Base-by-base conservation (phyloP, 2,113 vertebrate genomes). In the Irena cyanogastra region DNA sequence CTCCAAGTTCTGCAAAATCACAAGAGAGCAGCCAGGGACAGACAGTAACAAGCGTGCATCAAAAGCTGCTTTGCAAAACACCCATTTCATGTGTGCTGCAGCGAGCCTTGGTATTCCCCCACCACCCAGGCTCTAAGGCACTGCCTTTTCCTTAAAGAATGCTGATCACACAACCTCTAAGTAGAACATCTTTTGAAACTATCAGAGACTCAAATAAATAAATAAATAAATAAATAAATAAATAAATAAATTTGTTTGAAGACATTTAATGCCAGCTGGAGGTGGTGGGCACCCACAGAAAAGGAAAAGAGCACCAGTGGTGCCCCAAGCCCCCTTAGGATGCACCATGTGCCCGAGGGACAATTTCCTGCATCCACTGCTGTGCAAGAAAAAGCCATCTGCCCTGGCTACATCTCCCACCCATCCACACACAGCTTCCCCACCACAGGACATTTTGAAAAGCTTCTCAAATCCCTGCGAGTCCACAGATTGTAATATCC, bases 61-160 rank as follows among this genome's bases (percentile, higher is more conserved):
- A 97, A 92, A 86, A 92, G 83, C 90, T 83, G 76, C 83, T 88
- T 54, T 90, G 78, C 92, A 87, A 59, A 95, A 85, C 91, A 91
- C 70, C 61, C 83, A 82, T 79, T 50, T 93, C 81, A 69, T 26
- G 60, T 26, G 69, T 11, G 47, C 75, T 61, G 89, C 87, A 81
- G 69, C 0, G 0, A 90, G 41, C 52, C 21, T 39, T 39, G 23
- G 78, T 31, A 49, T 44, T 94, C 74, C 80, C 61, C 74, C 80
- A 61, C 2, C 0, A 1, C 87, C 35, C 4, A 1, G 42, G 21
- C 65, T 44, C 37, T 16, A 18, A 82, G 70, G 87, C 84, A 50
- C 53, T 3, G 18, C 82, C 52, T 83, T 45, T 18, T 37, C 68
- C 71, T 93, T 91, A 5, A 52, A 74, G 59, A 44, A 39, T 4